Conservation (phyloP, 2,113 vertebrate genomes). For the Sinosuthora webbiana region DNA sequence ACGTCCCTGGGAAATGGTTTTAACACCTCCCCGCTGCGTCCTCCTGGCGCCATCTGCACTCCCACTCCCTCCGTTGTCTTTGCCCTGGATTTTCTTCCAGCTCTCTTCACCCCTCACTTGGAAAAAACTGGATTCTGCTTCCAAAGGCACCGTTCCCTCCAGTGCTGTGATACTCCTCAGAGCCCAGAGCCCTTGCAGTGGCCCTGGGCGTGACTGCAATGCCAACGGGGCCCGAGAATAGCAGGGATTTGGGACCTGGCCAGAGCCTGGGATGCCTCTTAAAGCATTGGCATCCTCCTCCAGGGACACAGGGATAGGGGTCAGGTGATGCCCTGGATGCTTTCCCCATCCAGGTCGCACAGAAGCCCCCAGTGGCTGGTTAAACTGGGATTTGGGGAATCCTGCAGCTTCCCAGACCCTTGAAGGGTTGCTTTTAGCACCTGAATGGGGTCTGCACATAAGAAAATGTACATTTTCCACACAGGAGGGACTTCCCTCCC, state of each 20-base stretch:
- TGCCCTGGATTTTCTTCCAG: neutral
- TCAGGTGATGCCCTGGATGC: neutral
- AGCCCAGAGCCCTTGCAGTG: neutral
- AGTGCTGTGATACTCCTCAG: rapidly evolving
- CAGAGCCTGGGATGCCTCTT: neutral
- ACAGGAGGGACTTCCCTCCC: neutral
- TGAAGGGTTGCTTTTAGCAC: neutral
- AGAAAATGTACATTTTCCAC: neutral
- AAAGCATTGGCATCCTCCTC: neutral
- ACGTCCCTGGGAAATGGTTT: neutral
- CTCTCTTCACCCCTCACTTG: neutral
- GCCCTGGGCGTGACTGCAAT: constrained; percentile 25
- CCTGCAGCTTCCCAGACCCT: neutral
- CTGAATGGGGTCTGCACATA: neutral
- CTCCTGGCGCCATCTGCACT: neutral
- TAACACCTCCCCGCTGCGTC: neutral
- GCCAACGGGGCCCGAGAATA: neutral
- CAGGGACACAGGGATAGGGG: neutral
- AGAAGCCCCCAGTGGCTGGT: neutral
- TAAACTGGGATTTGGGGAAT: neutral
- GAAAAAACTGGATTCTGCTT: neutral
- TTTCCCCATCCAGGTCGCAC: neutral
- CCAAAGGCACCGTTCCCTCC: neutral
- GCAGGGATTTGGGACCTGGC: neutral
- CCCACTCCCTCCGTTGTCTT: neutral